Evolutionary conservation across 2,113 vertebrate genomes (phyloP).

Genomic region (Rattus rattus): DNA sequence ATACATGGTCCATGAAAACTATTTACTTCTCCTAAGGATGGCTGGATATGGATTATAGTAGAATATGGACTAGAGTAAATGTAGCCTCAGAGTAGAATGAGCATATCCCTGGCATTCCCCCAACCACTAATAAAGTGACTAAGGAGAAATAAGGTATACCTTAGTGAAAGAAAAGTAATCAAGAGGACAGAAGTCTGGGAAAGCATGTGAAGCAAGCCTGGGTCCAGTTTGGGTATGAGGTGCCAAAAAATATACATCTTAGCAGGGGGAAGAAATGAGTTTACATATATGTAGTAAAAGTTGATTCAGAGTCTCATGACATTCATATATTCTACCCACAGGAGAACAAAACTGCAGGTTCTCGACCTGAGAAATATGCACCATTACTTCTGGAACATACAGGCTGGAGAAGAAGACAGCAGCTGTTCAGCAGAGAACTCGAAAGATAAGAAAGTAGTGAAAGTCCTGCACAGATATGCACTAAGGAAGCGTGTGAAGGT

Average conservation of each 20-base stretch:
- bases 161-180: background rate
- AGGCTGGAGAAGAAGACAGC: accelerated
- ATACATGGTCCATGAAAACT: background rate
- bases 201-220: background rate
- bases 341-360: background rate
- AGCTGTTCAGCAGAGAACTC: accelerated
- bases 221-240: accelerated
- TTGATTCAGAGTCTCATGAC: background rate
- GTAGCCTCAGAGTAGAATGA: background rate
- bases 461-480: background rate
- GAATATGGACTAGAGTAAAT: too few relatives aligned
- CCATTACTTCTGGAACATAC: background rate
- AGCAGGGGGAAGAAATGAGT: too few relatives aligned
- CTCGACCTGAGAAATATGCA: background rate
- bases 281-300: background rate
- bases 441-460: accelerated
- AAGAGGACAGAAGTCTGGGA: background rate
- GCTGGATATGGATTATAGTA: background rate
- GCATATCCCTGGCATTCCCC: too few relatives aligned
- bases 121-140: too few relatives aligned
- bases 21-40: background rate
- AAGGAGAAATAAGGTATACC: background rate
- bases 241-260: background rate
- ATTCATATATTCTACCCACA: background rate
- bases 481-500: background rate